phyloP scores from a whole-genome alignment of 2,888 invertebrate species.

The Hesperia comma region DNA sequence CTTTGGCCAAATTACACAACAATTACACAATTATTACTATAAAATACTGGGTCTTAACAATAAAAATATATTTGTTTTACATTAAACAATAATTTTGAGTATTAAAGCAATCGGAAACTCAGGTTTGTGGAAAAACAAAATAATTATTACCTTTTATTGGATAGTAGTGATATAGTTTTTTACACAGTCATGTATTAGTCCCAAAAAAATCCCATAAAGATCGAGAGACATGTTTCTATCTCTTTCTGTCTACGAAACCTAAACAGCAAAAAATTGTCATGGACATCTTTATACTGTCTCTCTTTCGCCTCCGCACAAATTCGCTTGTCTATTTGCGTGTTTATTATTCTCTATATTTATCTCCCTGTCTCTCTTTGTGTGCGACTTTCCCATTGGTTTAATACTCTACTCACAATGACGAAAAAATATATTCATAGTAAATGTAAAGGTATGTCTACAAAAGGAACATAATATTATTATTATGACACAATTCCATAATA shows the following conservation, averaged over 20 bases:
- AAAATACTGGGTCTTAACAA: neutral
- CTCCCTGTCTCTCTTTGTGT: too few relatives aligned
- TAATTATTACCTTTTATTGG: too few relatives aligned
- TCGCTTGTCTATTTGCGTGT: neutral
- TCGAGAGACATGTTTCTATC: too few relatives aligned
- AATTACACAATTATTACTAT: neutral
- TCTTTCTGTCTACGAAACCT: too few relatives aligned
- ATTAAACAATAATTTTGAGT: neutral
- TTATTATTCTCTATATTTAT: neutral
- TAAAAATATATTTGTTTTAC: slow-evolving; percentile 1
- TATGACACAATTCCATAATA: slow-evolving; percentile 20
- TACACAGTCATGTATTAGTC: too few relatives aligned
- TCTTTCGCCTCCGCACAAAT: too few relatives aligned
- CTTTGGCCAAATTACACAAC: slow-evolving; percentile 14
- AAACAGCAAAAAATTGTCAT: too few relatives aligned
- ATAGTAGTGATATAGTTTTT: too few relatives aligned
- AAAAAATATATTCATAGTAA: neutral
- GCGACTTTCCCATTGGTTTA: too few relatives aligned
- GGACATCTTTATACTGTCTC: too few relatives aligned
- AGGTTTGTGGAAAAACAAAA: too few relatives aligned
- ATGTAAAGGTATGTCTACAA: neutral
- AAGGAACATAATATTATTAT: slow-evolving; percentile 25
- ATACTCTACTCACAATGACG: neutral
- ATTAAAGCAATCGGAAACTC: neutral
- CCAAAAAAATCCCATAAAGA: too few relatives aligned